Evolutionary conservation across 2,888 invertebrate species (phyloP).

Genomic region (Nezara viridula): DNA sequence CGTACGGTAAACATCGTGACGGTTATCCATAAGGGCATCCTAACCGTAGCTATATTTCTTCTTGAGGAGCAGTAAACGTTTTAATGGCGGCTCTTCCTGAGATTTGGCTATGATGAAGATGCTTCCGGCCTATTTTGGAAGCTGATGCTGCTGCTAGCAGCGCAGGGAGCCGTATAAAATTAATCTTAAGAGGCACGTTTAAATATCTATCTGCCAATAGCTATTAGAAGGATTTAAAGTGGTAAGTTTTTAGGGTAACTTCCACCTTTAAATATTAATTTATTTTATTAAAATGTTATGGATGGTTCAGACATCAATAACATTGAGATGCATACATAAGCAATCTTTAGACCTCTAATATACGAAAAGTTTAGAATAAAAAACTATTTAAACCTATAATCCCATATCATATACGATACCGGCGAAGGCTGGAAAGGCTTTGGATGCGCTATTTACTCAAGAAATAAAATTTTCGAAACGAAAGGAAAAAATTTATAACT

Average conservation of each 20-base stretch:
- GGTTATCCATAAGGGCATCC: constrained; percentile 28
- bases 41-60: background rate
- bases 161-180: background rate
- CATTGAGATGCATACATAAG: no score
- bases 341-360: no score
- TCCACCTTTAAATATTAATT: no score
- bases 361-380: no score
- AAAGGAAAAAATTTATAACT: no score
- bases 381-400: no score
- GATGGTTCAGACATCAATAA: no score
- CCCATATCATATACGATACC: no score
- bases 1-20: background rate
- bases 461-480: no score
- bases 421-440: no score
- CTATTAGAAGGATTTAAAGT: background rate
- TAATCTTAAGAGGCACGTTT: background rate
- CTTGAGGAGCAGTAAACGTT: constrained; percentile 23
- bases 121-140: background rate
- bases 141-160: background rate
- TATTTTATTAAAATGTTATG: no score
- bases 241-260: background rate
- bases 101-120: background rate
- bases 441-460: no score
- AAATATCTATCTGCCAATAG: background rate
- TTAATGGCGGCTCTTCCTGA: background rate